phyloP scores from a whole-genome alignment of 2,797 vertebrate genomes.

The Callimico goeldii region DNA sequence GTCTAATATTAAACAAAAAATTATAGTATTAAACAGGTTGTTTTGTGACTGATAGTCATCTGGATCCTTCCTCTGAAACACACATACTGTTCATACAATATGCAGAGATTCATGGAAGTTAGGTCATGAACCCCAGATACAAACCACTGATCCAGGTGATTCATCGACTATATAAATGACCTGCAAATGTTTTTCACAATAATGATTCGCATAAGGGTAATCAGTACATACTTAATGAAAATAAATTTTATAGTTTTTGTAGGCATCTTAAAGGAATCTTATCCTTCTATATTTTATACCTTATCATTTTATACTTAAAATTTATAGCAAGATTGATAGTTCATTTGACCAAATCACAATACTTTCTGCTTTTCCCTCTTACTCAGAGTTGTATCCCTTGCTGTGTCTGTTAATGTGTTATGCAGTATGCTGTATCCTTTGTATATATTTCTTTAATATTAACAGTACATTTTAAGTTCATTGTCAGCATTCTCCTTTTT shows the following conservation, averaged over 20 bases:
- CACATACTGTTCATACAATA: not conserved
- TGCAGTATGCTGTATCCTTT: not conserved
- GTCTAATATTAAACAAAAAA: not conserved
- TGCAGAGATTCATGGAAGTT: not conserved
- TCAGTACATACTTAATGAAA: not conserved
- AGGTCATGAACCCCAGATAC: not conserved
- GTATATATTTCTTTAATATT: constrained; percentile 36
- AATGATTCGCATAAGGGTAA: constrained; percentile 6
- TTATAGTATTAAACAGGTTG: not conserved
- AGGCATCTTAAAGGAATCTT: constrained; percentile 11
- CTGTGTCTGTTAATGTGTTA: not conserved
- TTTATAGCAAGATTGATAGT: not conserved
- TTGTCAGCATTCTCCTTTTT: constrained; percentile 9
- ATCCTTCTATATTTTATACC: not conserved
- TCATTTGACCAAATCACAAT: constrained; percentile 18
- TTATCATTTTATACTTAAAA: constrained; percentile 34
- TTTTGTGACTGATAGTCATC: not conserved
- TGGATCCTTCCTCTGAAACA: not conserved
- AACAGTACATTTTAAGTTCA: not conserved
- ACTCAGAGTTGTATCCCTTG: not conserved
- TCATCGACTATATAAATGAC: not conserved
- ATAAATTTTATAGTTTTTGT: constrained; percentile 13
- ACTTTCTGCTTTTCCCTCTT: not conserved
- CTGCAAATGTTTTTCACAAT: constrained; percentile 17
- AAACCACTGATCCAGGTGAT: not conserved